These are phyloP conservation scores for Cybosia mesomella DNA, from an alignment of 2,888 invertebrate genomes.

Conservation along the genomic window DNA sequence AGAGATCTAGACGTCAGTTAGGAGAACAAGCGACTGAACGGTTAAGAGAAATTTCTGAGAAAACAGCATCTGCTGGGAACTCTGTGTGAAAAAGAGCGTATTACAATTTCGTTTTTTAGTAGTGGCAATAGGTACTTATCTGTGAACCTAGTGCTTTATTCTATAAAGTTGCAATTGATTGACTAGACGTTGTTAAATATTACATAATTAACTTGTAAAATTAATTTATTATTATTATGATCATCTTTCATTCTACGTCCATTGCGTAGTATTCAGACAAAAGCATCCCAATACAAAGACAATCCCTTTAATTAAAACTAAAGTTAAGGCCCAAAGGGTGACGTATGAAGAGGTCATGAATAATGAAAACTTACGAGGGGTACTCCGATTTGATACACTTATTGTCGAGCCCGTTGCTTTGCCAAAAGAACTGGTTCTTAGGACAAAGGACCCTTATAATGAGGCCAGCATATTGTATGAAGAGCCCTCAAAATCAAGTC, in stretches of 20 bases:
- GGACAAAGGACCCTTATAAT: slow-evolving; percentile 86
- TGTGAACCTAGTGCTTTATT: not conserved
- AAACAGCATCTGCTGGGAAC: not conserved
- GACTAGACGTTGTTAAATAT: not conserved
- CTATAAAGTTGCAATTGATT: not conserved
- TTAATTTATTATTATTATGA: not conserved
- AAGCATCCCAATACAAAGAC: slow-evolving; percentile 53
- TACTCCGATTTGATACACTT: slow-evolving; percentile 84
- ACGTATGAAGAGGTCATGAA: slow-evolving; percentile 77
- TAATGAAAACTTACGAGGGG: slow-evolving; percentile 76
- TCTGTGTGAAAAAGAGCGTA: not conserved
- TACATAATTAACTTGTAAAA: not conserved
- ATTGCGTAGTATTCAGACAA: slow-evolving; percentile 23
- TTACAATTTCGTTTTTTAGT: not conserved
- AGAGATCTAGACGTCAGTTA: slow-evolving; percentile 16
- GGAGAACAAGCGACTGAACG: slow-evolving; percentile 13
- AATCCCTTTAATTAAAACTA: slow-evolving; percentile 76
- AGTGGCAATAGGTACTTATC: not conserved
- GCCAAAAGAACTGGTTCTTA: slow-evolving; percentile 84
- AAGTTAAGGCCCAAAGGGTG: slow-evolving; percentile 72
- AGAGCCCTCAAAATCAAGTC: slow-evolving; percentile 79
- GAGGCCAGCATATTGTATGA: slow-evolving; percentile 84
- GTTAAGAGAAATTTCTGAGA: slow-evolving; percentile 20
- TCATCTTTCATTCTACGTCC: not conserved
- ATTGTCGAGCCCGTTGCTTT: slow-evolving; percentile 69